phyloP scores from a whole-genome alignment of 2,888 invertebrate genomes.

The Xylota sylvarum region DNA sequence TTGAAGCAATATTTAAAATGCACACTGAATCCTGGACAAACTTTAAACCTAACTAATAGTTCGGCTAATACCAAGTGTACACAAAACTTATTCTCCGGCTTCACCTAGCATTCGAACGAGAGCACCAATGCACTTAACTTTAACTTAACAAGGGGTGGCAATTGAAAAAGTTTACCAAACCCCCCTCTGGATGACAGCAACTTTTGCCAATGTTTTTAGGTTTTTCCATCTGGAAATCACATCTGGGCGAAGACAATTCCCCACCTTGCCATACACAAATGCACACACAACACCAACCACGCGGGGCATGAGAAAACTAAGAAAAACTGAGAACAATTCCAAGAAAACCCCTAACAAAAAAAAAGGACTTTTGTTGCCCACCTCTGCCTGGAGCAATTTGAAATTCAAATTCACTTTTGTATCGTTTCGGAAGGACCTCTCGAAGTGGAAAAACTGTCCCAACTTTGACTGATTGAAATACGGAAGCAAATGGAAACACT shows the following conservation, averaged over 20 bases:
- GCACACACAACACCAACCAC: neutral
- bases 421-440: slow-evolving; percentile 1
- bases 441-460: slow-evolving; percentile 17
- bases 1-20: neutral
- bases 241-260: slow-evolving; percentile 3
- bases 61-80: neutral
- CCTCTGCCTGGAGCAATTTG: slow-evolving; percentile 3
- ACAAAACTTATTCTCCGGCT: neutral
- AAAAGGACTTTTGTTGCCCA: neutral
- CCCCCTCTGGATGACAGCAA: neutral
- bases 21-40: neutral
- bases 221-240: neutral
- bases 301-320: neutral
- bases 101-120: no score
- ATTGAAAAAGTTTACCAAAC: neutral
- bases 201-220: slow-evolving; percentile 1
- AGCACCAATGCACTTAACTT: neutral
- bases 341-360: neutral
- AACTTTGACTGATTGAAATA: slow-evolving; percentile 17
- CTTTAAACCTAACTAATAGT: neutral
- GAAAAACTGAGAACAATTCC: neutral
- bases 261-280: neutral
- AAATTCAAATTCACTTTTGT: slow-evolving; percentile 41
- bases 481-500: slow-evolving; percentile 6
- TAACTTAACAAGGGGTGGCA: neutral